These are phyloP conservation scores for Strigamia crassipes DNA, from an alignment of 2,888 invertebrate genomes.

Conservation along the genomic window DNA sequence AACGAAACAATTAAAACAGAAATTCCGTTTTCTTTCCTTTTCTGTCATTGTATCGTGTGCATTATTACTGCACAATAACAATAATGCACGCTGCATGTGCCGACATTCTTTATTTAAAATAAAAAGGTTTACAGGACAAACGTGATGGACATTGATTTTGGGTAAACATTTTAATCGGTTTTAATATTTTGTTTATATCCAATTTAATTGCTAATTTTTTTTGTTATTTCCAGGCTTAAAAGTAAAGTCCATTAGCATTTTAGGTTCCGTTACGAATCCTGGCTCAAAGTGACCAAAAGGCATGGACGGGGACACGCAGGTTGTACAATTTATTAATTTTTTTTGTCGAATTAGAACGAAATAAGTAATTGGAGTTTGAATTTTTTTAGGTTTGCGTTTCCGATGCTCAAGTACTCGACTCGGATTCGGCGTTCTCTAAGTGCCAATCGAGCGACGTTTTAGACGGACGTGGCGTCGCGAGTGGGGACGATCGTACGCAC, in stretches of 20 bases:
- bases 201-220: neutral
- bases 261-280: slow-evolving; percentile 12
- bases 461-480: neutral
- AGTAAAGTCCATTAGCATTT: slow-evolving; percentile 11
- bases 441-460: neutral
- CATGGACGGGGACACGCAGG: slow-evolving; percentile 15
- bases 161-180: neutral
- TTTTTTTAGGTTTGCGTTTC: neutral
- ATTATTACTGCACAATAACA: neutral
- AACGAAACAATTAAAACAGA: neutral
- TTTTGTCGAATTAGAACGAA: neutral
- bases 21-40: neutral
- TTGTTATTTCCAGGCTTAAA: neutral
- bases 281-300: neutral
- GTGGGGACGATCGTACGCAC: neutral
- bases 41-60: neutral
- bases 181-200: neutral
- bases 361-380: neutral
- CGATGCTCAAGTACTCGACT: neutral
- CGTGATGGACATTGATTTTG: slow-evolving; percentile 4
- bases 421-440: neutral
- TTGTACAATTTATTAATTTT: neutral
- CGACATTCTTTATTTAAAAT: slow-evolving; percentile 23
- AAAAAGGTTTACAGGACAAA: slow-evolving; percentile 1
- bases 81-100: neutral